These are phyloP conservation scores for Isotomurus palustris DNA, from an alignment of 2,888 invertebrate genomes.

Conservation along the genomic window DNA sequence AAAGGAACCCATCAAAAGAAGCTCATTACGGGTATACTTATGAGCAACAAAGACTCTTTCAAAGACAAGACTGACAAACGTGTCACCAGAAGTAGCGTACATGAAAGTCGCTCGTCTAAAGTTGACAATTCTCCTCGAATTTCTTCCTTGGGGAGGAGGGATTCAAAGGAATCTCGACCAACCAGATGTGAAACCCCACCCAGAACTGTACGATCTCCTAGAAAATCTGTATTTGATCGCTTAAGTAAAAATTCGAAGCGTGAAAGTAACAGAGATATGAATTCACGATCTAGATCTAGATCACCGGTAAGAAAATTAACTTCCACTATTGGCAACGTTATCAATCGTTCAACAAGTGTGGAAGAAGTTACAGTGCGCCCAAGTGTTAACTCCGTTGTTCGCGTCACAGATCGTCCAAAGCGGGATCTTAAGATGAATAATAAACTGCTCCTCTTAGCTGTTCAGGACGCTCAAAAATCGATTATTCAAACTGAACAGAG, in stretches of 20 bases:
- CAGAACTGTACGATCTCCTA: background rate
- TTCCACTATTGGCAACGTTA: conserved; percentile 5
- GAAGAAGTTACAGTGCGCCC: background rate
- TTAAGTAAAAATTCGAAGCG: background rate
- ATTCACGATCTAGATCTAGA: background rate
- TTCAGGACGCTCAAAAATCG: conserved; percentile 1
- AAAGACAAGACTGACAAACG: background rate
- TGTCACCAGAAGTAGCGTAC: too few species aligned
- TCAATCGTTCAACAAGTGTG: background rate
- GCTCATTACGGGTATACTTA: background rate
- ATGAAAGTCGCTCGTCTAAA: background rate
- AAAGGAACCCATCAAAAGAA: background rate
- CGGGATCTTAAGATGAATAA: background rate
- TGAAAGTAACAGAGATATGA: background rate
- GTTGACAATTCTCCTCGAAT: background rate
- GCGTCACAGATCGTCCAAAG: conserved; percentile 7
- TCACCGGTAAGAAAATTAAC: background rate
- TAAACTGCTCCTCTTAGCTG: conserved; percentile 4
- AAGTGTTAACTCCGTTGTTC: conserved; percentile 4
- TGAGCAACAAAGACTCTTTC: background rate
- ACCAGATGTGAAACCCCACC: background rate
- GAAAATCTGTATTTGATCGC: background rate
- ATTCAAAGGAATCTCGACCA: background rate
- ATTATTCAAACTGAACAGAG: background rate
- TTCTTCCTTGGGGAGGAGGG: background rate